phyloP scores from a whole-genome alignment of 1,140 invertebrate species.

The Cepaea nemoralis region DNA sequence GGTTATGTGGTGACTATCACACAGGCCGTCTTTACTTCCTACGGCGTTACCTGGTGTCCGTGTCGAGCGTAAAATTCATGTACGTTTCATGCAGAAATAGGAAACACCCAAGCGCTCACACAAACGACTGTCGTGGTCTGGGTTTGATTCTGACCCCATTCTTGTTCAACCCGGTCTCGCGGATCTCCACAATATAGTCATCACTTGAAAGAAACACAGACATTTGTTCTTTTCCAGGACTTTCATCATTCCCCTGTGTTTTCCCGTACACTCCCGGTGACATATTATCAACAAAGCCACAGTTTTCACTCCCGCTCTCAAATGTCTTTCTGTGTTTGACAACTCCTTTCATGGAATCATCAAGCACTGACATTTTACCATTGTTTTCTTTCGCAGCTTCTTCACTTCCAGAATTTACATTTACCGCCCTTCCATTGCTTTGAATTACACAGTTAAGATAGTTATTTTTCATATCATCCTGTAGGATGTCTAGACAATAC shows the following conservation, averaged over 20 bases:
- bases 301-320: too few species aligned
- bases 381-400: background rate
- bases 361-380: background rate
- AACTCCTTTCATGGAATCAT: background rate
- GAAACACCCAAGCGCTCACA: too few species aligned
- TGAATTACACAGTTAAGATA: too few species aligned
- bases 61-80: too few species aligned
- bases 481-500: background rate
- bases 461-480: background rate
- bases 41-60: too few species aligned
- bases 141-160: conserved; percentile 37
- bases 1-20: too few species aligned
- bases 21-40: too few species aligned
- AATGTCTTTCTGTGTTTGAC: too few species aligned
- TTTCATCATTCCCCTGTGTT: too few species aligned
- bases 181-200: conserved; percentile 43
- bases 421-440: background rate
- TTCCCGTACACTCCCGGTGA: too few species aligned
- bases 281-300: too few species aligned
- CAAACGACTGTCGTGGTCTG: background rate
- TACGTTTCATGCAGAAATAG: too few species aligned
- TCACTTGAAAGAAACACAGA: conserved; percentile 33
- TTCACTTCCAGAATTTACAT: background rate
- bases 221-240: background rate
- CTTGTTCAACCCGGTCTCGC: conserved; percentile 38